These are phyloP conservation scores for Nannospalax galili DNA, from an alignment of 2,113 vertebrate species.

Conservation along the genomic window DNA sequence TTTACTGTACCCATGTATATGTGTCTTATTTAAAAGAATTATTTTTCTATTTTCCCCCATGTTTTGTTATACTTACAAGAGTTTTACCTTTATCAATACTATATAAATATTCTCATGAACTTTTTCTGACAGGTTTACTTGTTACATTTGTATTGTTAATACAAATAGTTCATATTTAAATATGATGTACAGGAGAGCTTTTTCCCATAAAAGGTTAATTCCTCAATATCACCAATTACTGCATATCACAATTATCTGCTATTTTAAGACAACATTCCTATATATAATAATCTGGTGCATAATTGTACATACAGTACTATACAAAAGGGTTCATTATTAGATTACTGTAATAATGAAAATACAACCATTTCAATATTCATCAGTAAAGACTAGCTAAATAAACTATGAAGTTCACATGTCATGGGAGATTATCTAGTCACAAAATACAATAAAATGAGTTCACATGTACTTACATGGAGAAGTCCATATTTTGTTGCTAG, in stretches of 20 bases:
- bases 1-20: neutral
- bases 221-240: neutral
- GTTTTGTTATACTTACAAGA: neutral
- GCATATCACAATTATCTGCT: neutral
- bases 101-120: neutral
- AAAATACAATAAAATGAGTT: neutral
- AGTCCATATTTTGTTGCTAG: constrained; percentile 60
- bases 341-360: constrained; percentile 29
- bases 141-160: neutral
- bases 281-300: neutral
- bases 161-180: neutral
- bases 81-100: neutral
- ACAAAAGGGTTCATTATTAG: neutral
- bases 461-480: constrained; percentile 70
- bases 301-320: neutral
- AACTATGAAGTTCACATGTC: neutral
- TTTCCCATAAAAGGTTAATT: neutral
- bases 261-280: neutral
- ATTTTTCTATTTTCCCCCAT: neutral
- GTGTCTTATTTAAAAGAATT: neutral
- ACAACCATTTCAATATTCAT: neutral
- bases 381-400: constrained; percentile 3
- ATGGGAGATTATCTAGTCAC: neutral
- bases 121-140: neutral
- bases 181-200: neutral